Percentiles rank a stretch among this genome's conserved stretches.
These are phyloP conservation scores for Gyps fulvus DNA, from an alignment of 2,113 vertebrate genomes.

Conservation along the genomic window DNA sequence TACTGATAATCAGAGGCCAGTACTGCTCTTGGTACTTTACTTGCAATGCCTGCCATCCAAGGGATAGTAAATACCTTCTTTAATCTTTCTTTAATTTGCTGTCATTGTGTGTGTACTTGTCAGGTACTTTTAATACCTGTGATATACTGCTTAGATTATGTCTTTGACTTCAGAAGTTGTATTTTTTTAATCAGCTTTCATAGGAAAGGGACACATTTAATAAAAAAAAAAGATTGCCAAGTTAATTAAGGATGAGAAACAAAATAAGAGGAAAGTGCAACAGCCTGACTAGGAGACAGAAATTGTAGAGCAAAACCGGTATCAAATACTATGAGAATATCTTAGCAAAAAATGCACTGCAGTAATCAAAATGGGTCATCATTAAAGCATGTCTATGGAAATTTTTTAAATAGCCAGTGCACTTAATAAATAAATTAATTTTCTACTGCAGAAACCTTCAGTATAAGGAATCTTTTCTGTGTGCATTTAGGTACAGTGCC, in stretches of 20 bases:
- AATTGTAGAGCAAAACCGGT: not conserved
- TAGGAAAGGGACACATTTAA: not conserved
- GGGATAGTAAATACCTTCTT: not conserved
- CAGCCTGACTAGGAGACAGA: not conserved
- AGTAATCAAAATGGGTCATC: not conserved
- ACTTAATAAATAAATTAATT: not conserved
- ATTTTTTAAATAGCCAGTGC: not conserved
- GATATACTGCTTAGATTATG: not conserved
- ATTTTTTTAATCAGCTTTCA: not conserved
- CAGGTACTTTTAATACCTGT: not conserved
- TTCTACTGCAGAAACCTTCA: not conserved
- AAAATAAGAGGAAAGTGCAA: not conserved
- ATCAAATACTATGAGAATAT: not conserved
- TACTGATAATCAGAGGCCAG: not conserved
- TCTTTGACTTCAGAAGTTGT: not conserved
- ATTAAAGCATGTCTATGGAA: not conserved
- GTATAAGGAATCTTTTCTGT: not conserved
- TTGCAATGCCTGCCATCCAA: not conserved
- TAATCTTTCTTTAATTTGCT: constrained; percentile 9
- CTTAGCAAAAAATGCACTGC: not conserved
- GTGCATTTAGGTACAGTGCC: not conserved
- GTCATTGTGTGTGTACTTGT: not conserved
- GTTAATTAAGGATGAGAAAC: constrained; percentile 10
- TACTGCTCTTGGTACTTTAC: not conserved
- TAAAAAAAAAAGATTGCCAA: not conserved